Conservation (phyloP, 2,888 invertebrate genomes). For the Luperina nickerlii region DNA sequence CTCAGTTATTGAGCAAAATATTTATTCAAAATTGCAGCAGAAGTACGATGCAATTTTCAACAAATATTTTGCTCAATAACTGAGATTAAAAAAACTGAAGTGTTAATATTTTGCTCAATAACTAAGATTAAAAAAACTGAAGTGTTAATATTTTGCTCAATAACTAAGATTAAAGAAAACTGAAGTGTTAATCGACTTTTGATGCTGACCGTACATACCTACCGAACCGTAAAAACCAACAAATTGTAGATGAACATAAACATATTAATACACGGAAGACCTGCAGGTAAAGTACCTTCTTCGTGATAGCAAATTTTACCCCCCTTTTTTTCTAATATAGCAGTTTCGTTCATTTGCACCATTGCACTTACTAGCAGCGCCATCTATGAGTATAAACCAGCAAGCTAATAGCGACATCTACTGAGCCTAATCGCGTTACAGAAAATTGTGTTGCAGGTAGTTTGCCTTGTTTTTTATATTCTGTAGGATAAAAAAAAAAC, state of each 20-base stretch:
- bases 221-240: neutral
- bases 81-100: no score
- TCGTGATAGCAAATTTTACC: neutral
- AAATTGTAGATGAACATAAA: neutral
- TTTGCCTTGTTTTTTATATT: neutral
- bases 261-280: neutral
- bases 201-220: no score
- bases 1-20: no score
- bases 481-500: neutral
- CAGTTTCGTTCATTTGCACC: neutral
- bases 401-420: slow-evolving; percentile 5
- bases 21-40: no score
- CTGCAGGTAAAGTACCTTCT: neutral
- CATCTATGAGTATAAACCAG: neutral
- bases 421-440: neutral
- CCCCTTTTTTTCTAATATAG: neutral
- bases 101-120: no score
- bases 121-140: no score
- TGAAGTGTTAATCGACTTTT: no score
- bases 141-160: no score
- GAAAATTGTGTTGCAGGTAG: neutral
- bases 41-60: no score
- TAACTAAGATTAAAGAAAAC: no score
- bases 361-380: neutral
- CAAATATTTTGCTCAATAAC: no score